Percentiles rank a stretch among this genome's conserved stretches.
phyloP scores from a whole-genome alignment of 2,888 invertebrate species.

The Timandra comae region DNA sequence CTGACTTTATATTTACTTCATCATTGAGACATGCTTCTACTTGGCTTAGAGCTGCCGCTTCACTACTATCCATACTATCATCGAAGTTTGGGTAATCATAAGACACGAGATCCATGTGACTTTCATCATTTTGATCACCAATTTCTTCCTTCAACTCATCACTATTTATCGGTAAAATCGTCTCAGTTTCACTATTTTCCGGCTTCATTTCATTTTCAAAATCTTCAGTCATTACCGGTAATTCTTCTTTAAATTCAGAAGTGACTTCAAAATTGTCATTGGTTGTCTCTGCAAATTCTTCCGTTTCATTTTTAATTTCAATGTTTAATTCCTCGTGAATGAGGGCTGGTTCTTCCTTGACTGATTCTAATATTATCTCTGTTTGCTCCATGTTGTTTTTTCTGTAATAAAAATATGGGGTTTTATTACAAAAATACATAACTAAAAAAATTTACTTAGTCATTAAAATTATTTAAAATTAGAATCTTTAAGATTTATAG shows the following conservation, averaged over 20 bases:
- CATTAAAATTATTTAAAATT: too few species aligned
- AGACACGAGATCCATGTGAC: constrained; percentile 32
- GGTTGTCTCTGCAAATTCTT: constrained; percentile 19
- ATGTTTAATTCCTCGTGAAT: constrained; percentile 21
- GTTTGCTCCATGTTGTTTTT: too few species aligned
- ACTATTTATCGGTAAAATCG: constrained; percentile 12
- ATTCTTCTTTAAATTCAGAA: too few species aligned
- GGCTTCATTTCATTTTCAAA: constrained; percentile 10
- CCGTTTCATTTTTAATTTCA: constrained; percentile 28
- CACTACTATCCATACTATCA: constrained; percentile 59
- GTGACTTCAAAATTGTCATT: constrained; percentile 30
- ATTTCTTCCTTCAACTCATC: constrained; percentile 39
- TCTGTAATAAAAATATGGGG: too few species aligned
- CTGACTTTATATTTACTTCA: constrained; percentile 41
- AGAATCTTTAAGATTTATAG: too few species aligned
- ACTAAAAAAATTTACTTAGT: too few species aligned
- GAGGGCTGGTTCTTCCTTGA: too few species aligned
- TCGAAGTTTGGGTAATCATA: constrained; percentile 52
- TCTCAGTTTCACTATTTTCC: constrained; percentile 12
- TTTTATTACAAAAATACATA: too few species aligned
- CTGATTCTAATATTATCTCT: too few species aligned
- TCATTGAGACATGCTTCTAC: constrained; percentile 61
- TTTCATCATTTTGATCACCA: constrained; percentile 8
- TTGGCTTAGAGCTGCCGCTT: constrained; percentile 49
- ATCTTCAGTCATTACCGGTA: constrained; percentile 13